Evolutionary conservation across 2,797 vertebrate genomes (phyloP), one percentile per base, ranked within the genome.

Genomic region (Tapirus indicus): DNA sequence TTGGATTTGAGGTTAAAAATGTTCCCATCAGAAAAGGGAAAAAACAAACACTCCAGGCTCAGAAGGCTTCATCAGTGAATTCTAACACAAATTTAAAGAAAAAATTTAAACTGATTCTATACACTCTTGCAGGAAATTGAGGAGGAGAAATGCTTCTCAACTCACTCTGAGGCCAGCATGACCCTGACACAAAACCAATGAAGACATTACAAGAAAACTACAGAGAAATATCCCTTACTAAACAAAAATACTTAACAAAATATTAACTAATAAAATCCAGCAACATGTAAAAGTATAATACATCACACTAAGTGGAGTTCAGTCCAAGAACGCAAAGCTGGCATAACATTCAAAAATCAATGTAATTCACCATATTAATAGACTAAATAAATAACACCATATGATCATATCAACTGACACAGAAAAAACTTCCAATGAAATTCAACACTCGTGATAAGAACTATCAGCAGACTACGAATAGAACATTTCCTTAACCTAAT

Each of bases 181-280:
- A 91, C 2, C 11, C 56, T 60, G 12, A 87, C 27, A 77, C 11
- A 91, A 86, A 85, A 66, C 25, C 2, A 72, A 56, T 32, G 38
- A 88, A 84, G 25, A 68, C 6, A 94, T 83, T 84, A 54, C 16
- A 89, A 66, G 66, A 29, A 86, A 88, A 92, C 10, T 84, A 56
- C 1, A 88, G 27, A 49, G 13, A 23, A 92, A 14, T 38, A n/a
- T 35, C 20, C 78, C 27, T 79, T 44, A 85, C n/a, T 78, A 88
- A 41, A 13, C 27, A 85, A 80, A 89, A 95, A 87, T 88, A n/a
- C 18, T 77, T 47, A 94, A 91, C 18, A 87, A 87, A 44, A 60
- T 68, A 64, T 54, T 94, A 93, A 74, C 68, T 66, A 88, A 47
- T 72, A 56, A 79, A 72, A 79, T 80, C 41, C 29, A 94, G 41